These are phyloP conservation scores for Phortica okadai DNA, from an alignment of 2,888 invertebrate genomes.

Conservation along the genomic window DNA sequence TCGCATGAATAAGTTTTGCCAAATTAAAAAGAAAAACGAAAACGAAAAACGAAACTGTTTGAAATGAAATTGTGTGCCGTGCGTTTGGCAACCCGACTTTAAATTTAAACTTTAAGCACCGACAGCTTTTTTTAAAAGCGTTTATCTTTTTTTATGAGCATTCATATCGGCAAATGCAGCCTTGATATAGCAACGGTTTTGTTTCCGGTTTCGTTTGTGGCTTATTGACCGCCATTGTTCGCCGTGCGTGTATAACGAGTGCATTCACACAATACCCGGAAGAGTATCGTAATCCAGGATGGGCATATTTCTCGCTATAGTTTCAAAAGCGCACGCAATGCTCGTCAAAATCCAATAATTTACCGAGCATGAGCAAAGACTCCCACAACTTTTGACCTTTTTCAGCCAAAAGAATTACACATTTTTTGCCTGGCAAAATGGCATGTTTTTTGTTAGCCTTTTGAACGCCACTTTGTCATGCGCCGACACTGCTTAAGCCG, in stretches of 20 bases:
- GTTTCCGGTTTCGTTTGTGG: neutral
- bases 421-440: too few species aligned
- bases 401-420: neutral
- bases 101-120: neutral
- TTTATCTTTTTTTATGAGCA: neutral
- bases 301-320: neutral
- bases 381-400: neutral
- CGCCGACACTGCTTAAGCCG: too few species aligned
- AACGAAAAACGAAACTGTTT: conserved; percentile 22
- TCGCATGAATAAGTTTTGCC: conserved; percentile 61
- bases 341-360: neutral
- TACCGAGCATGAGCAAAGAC: neutral
- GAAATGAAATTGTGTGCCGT: too few species aligned
- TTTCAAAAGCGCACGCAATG: neutral
- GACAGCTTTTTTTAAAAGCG: neutral
- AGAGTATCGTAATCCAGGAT: neutral
- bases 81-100: neutral
- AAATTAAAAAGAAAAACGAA: conserved; percentile 61
- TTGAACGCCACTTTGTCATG: too few species aligned
- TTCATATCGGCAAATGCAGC: neutral
- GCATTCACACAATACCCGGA: neutral
- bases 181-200: neutral
- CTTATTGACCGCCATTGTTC: neutral
- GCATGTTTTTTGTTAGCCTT: too few species aligned
- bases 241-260: neutral